These are phyloP conservation scores for Danio aesculapii DNA, from an alignment of 2,797 vertebrate genomes.

Conservation along the genomic window DNA sequence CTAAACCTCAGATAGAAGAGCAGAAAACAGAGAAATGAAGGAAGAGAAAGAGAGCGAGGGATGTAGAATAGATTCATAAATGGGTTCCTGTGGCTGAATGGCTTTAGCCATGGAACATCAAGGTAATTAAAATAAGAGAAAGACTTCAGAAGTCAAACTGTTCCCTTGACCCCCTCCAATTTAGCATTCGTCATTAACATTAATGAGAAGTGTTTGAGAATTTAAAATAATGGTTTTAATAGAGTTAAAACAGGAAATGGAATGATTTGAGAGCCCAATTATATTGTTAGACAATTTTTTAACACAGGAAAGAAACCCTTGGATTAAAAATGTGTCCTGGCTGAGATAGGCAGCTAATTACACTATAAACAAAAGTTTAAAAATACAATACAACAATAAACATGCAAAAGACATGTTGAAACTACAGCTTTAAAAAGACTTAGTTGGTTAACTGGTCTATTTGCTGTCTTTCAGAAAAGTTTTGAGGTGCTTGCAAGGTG, in stretches of 20 bases:
- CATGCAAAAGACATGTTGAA: not conserved
- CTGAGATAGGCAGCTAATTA: not conserved
- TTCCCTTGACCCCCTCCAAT: constrained; percentile 51
- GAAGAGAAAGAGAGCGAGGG: not conserved
- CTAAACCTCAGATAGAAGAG: constrained; percentile 45
- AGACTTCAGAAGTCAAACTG: constrained; percentile 48
- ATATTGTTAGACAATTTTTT: constrained; percentile 7
- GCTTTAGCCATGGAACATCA: constrained; percentile 57
- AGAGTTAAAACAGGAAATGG: constrained; percentile 51
- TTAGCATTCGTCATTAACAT: constrained; percentile 49
- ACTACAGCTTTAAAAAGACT: not conserved
- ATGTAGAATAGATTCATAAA: constrained; percentile 7
- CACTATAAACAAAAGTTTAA: not conserved
- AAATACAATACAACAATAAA: not conserved
- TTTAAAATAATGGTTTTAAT: constrained; percentile 56
- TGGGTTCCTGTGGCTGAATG: constrained; percentile 60
- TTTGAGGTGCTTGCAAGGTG: not conserved
- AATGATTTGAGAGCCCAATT: constrained; percentile 58
- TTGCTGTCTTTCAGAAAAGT: not conserved
- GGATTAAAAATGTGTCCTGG: not conserved
- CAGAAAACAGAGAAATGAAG: not conserved
- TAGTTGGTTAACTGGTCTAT: constrained; percentile 34
- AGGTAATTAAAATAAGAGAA: constrained; percentile 66
- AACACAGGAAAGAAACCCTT: not conserved
- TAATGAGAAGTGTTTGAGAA: constrained; percentile 57